These are phyloP conservation scores for Diabrotica undecimpunctata DNA, from an alignment of 1,140 invertebrate genomes.

Conservation along the genomic window DNA sequence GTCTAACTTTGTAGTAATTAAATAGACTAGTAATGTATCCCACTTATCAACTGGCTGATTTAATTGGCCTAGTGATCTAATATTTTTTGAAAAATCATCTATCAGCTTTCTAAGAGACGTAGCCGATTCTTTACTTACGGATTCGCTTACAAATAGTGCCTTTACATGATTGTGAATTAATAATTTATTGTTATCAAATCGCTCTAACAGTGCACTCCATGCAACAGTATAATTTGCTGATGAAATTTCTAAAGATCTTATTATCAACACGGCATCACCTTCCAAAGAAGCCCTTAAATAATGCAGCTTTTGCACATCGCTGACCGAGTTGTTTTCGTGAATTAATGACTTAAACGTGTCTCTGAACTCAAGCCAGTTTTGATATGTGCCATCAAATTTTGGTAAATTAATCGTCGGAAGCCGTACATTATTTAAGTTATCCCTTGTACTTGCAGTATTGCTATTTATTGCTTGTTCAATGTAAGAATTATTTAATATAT, in stretches of 20 bases:
- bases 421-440: slow-evolving; percentile 12
- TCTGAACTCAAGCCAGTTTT: slow-evolving; percentile 14
- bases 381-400: slow-evolving; percentile 11
- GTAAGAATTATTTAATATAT: too few species aligned
- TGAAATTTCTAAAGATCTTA: slow-evolving; percentile 19
- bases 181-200: slow-evolving; percentile 23
- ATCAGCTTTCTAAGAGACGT: slow-evolving; percentile 24
- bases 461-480: slow-evolving; percentile 1
- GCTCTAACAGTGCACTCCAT: slow-evolving; percentile 19
- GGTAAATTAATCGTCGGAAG: slow-evolving; percentile 16
- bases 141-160: slow-evolving; percentile 9
- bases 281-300: slow-evolving; percentile 20
- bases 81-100: slow-evolving; percentile 30
- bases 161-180: slow-evolving; percentile 21
- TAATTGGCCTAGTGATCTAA: slow-evolving; percentile 24
- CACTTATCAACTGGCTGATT: too few species aligned
- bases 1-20: too few species aligned
- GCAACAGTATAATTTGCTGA: slow-evolving; percentile 21
- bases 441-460: not conserved
- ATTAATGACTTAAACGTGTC: slow-evolving; percentile 20
- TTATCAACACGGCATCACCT: slow-evolving; percentile 16
- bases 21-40: too few species aligned
- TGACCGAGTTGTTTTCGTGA: slow-evolving; percentile 14
- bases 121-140: slow-evolving; percentile 24
- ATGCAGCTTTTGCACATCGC: slow-evolving; percentile 18